Evolutionary conservation across 2,797 vertebrate species (phyloP), one percentile per base, ranked within the genome.

Genomic region (Aselliscus stoliczkanus): DNA sequence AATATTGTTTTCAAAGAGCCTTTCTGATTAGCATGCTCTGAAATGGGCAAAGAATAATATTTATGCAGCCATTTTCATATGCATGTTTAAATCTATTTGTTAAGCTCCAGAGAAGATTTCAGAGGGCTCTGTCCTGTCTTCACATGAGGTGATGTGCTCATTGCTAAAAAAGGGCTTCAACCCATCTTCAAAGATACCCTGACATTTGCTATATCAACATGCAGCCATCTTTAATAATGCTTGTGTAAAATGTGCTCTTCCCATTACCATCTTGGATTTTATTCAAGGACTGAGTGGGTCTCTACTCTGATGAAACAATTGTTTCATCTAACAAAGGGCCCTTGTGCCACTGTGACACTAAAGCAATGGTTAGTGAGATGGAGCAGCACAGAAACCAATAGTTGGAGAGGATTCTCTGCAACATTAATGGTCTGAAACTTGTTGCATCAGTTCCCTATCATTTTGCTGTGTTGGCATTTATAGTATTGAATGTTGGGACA

Each of bases 1-100:
- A 97, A 97, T 96, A 93, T 42, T 97, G 50, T 94, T 98, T 98
- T 98, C 97, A 89, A 84, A 93, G 94, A 96, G 23, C 2, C 94
- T 95, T 96, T 96, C 50, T 97, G 93, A 97, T 97, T 97, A 98
- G 10, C 72, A 93, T 77, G 64, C 29, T 65, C 91, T 97, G 73
- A 97, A 93, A 94, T 52, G 34, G 64, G 90, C 75, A 95, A 97
- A 95, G 73, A 94, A 97, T 94, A 92, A 58, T 70, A 96, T 97
- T 97, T 97, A 94, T 85, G 76, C 76, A 82, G n/a, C 29, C 4
- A 34, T 88, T 93, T 97, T 96, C 93, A 92, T 93, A 96, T 97
- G 90, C 93, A 73, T 96, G 69, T 47, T 95, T 89, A 88, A 97
- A 97, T 95, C 60, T 77, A 93, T 79, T 96, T 3, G 62, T 27